Percentiles rank a stretch among this genome's conserved stretches.
Evolutionary conservation across 2,888 invertebrate genomes (phyloP).

Genomic region (Endomychus coccineus): DNA sequence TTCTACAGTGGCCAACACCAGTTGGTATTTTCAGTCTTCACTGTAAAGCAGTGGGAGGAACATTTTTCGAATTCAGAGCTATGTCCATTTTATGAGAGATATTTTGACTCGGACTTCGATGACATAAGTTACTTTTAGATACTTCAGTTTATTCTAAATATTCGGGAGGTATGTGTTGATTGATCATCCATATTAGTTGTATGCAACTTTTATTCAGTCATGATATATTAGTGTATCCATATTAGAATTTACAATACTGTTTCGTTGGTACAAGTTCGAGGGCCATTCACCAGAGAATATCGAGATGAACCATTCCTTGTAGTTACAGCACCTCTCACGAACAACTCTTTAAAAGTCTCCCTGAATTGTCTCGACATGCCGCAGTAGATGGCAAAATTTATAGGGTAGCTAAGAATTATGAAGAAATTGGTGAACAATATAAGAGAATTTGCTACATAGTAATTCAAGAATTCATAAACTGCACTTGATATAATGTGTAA

Average conservation of each 20-base stretch:
- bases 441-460: conserved; percentile 67
- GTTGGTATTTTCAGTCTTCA: no score
- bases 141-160: no score
- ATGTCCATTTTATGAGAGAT: no score
- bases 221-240: no score
- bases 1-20: no score
- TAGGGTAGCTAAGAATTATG: conserved; percentile 83
- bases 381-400: conserved; percentile 93
- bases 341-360: conserved; percentile 83
- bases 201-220: no score
- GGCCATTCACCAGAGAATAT: conserved; percentile 76
- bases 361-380: conserved; percentile 93
- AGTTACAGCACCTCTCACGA: conserved; percentile 55
- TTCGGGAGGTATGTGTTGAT: no score
- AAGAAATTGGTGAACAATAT: conserved; percentile 84
- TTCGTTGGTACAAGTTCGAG: conserved; percentile 76
- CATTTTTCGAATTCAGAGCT: no score
- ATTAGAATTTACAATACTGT: conserved; percentile 67
- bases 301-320: conserved; percentile 64
- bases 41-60: no score
- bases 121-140: no score
- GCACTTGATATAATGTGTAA: conserved; percentile 76
- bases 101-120: no score
- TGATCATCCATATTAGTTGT: no score
- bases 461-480: conserved; percentile 61